Evolutionary conservation across 2,888 invertebrate species (phyloP).

Genomic region (Drosophila koepferae): DNA sequence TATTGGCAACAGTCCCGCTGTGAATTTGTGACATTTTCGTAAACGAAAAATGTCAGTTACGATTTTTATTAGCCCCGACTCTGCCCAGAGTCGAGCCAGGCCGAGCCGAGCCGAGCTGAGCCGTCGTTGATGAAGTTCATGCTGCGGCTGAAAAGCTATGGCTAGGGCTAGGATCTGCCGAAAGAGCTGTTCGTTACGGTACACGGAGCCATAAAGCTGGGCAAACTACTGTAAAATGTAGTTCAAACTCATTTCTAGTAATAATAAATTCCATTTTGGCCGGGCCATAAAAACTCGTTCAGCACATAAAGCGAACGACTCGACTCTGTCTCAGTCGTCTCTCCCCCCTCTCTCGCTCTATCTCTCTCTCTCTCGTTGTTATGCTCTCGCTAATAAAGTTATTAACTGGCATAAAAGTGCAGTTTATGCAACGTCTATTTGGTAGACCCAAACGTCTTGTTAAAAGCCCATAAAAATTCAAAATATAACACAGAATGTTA

Average conservation of each 20-base stretch:
- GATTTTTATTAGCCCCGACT: constrained; percentile 77
- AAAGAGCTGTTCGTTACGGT: constrained; percentile 64
- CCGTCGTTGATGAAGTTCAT: constrained; percentile 13
- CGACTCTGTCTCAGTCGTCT: neutral
- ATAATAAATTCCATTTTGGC: constrained; percentile 66
- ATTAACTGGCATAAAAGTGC: constrained; percentile 72
- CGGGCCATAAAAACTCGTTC: constrained; percentile 65
- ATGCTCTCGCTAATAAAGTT: constrained; percentile 68
- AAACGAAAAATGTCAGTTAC: constrained; percentile 85
- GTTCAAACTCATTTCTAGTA: constrained; percentile 75
- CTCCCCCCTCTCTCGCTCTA: neutral
- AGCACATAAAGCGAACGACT: constrained; percentile 45
- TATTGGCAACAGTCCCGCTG: constrained; percentile 84
- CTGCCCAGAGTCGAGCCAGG: constrained; percentile 11
- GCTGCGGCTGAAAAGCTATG: constrained; percentile 32
- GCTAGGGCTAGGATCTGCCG: constrained; percentile 61
- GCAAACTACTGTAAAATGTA: constrained; percentile 80
- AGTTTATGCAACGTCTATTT: constrained; percentile 56
- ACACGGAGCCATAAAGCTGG: constrained; percentile 69
- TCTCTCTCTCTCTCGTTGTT: neutral
- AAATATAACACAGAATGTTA: constrained; percentile 57
- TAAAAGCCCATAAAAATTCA: constrained; percentile 76
- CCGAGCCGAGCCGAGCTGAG: neutral
- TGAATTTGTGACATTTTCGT: constrained; percentile 85
- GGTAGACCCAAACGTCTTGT: constrained; percentile 56